These are phyloP conservation scores for Oegoconia quadripuncta DNA, from an alignment of 2,888 invertebrate genomes.

Conservation along the genomic window DNA sequence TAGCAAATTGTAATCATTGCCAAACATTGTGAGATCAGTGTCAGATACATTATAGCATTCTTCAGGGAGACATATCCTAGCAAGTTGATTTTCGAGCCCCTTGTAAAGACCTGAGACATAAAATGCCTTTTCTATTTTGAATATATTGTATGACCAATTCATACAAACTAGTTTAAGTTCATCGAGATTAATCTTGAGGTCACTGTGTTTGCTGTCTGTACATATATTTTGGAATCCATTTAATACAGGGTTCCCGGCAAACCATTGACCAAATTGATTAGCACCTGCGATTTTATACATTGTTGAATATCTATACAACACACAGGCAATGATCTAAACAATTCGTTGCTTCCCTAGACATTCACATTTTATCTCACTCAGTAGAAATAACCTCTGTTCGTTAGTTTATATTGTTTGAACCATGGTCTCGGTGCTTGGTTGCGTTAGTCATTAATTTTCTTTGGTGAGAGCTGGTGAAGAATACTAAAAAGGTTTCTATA, in stretches of 20 bases:
- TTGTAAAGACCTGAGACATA: slow-evolving; percentile 52
- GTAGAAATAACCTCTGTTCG: no score
- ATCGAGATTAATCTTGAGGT: slow-evolving; percentile 23
- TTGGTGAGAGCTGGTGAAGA: no score
- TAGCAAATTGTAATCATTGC: slow-evolving; percentile 54
- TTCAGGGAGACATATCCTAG: slow-evolving; percentile 39
- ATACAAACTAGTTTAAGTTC: slow-evolving; percentile 35
- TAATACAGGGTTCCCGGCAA: slow-evolving; percentile 31
- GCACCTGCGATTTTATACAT: slow-evolving; percentile 53
- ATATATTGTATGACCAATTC: slow-evolving; percentile 66
- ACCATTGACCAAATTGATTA: slow-evolving; percentile 70
- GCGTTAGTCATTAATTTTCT: no score
- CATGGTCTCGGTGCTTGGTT: no score
- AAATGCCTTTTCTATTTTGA: slow-evolving; percentile 34
- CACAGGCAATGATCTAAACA: neutral
- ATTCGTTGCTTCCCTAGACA: neutral
- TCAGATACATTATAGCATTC: slow-evolving; percentile 24
- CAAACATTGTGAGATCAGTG: slow-evolving; percentile 34
- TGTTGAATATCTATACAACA: slow-evolving; percentile 17
- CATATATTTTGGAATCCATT: slow-evolving; percentile 36
- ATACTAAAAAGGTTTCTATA: no score
- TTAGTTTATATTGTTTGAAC: no score
- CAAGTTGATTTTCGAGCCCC: slow-evolving; percentile 37
- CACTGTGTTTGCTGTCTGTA: slow-evolving; percentile 9
- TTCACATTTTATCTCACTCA: no score